Percentiles rank a stretch among this genome's conserved stretches.
phyloP scores from a whole-genome alignment of 2,888 invertebrate genomes.

The Malacosoma neustria region DNA sequence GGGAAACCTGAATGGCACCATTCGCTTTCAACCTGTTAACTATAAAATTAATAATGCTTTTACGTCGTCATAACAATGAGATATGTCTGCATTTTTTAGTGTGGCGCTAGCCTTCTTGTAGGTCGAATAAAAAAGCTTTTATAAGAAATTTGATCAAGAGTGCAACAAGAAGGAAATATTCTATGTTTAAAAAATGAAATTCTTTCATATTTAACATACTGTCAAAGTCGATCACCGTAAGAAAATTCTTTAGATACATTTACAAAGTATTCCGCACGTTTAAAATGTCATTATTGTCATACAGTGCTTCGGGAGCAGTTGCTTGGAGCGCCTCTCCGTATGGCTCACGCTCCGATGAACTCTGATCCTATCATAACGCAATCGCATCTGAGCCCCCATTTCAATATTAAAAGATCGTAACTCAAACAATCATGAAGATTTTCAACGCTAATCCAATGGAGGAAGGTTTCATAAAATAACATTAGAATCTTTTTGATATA shows the following conservation, averaged over 20 bases:
- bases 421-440: conserved; percentile 10
- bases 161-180: too few species aligned
- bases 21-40: too few species aligned
- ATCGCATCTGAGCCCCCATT: conserved; percentile 47
- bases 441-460: conserved; percentile 26
- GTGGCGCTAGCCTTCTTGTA: too few species aligned
- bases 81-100: too few species aligned
- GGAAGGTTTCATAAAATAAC: conserved; percentile 13
- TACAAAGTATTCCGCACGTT: conserved; percentile 38
- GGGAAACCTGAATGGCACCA: too few species aligned
- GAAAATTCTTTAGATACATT: conserved; percentile 2
- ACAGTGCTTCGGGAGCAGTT: conserved; percentile 35
- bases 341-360: conserved; percentile 53
- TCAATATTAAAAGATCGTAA: conserved; percentile 32
- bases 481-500: conserved; percentile 31
- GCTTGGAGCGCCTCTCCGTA: conserved; percentile 36
- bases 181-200: too few species aligned
- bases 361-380: conserved; percentile 73
- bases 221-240: conserved; percentile 25
- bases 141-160: too few species aligned
- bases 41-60: too few species aligned
- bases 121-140: too few species aligned
- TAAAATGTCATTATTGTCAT: conserved; percentile 56
- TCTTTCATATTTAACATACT: neutral
- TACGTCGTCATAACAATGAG: too few species aligned